These are phyloP conservation scores for Kryptolebias ocellatus DNA, from an alignment of 2,797 vertebrate genomes.

Conservation along the genomic window DNA sequence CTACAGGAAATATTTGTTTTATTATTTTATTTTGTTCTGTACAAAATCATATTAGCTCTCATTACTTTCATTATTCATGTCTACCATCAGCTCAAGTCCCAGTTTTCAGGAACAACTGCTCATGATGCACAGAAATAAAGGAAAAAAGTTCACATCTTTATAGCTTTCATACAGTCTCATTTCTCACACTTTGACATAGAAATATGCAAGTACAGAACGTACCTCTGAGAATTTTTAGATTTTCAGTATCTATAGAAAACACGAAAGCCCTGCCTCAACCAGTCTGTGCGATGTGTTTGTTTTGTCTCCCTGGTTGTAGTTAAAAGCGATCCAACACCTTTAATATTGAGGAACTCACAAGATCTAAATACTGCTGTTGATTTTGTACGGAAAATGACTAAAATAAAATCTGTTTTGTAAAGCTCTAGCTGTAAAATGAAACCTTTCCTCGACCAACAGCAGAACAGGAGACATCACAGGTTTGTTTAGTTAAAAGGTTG, in stretches of 20 bases:
- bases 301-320: constrained; percentile 14
- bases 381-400: neutral
- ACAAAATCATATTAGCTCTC: constrained; percentile 90
- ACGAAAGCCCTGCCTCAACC: constrained; percentile 18
- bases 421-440: too few relatives aligned
- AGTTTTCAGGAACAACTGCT: constrained; percentile 50
- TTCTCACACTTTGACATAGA: constrained; percentile 27
- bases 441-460: neutral
- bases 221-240: constrained; percentile 25
- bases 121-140: constrained; percentile 67
- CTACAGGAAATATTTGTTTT: constrained; percentile 65
- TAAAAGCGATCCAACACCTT: constrained; percentile 28
- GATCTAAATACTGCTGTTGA: constrained; percentile 17
- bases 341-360: neutral
- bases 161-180: constrained; percentile 44
- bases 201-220: constrained; percentile 20
- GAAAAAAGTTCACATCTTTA: constrained; percentile 81
- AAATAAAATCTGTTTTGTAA: too few relatives aligned
- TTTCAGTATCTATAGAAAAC: constrained; percentile 23
- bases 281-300: constrained; percentile 30
- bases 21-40: constrained; percentile 89
- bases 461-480: neutral
- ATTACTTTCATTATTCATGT: constrained; percentile 76
- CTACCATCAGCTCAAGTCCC: constrained; percentile 64
- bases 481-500: too few relatives aligned